These are phyloP conservation scores for Urocynchramus pylzowi DNA, from an alignment of 2,113 vertebrate genomes.

Conservation along the genomic window DNA sequence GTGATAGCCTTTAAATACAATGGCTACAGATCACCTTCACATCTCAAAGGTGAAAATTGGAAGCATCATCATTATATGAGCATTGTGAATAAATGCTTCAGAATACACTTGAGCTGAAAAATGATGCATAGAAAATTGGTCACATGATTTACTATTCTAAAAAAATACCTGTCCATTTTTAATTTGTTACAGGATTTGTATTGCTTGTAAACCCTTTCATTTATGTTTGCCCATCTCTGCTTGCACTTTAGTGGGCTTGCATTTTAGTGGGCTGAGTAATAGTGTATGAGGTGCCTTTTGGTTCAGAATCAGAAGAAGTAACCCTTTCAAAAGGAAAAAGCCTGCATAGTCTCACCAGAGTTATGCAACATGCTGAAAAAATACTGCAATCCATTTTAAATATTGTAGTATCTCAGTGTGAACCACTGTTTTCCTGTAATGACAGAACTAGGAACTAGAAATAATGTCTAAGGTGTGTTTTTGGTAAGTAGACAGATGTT, in stretches of 20 bases:
- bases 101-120: background rate
- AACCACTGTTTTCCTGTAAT: background rate
- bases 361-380: background rate
- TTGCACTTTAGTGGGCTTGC: background rate
- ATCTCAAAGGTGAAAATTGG: background rate
- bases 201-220: background rate
- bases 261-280: background rate
- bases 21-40: background rate
- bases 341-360: background rate
- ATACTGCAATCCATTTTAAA: background rate
- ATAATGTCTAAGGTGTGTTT: background rate
- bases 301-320: background rate
- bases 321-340: background rate
- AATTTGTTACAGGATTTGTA: background rate
- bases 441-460: background rate
- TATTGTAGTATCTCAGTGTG: background rate
- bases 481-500: background rate
- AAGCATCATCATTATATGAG: background rate
- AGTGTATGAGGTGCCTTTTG: background rate
- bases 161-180: background rate
- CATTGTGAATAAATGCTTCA: background rate
- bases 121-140: background rate
- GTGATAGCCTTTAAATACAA: background rate
- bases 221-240: background rate
- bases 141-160: background rate